These are phyloP conservation scores for Harpagus bidentatus DNA, from an alignment of 2,113 vertebrate species.

Conservation along the genomic window DNA sequence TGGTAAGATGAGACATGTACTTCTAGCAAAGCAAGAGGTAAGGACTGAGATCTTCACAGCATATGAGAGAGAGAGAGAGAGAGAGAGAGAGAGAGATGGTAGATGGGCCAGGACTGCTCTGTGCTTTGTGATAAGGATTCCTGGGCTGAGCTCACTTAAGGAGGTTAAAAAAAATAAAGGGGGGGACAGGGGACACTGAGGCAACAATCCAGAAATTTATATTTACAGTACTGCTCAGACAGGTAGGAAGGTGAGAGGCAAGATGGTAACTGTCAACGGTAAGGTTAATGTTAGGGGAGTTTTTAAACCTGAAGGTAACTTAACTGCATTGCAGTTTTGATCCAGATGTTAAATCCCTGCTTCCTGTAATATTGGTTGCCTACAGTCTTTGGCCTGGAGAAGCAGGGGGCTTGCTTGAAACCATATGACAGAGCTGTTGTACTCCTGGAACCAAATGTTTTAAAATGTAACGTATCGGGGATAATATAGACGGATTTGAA, in stretches of 20 bases:
- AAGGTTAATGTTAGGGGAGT: neutral
- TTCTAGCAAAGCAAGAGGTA: neutral
- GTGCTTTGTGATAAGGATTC: neutral
- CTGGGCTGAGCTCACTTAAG: neutral
- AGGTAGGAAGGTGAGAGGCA: neutral
- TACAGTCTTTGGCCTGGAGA: constrained; percentile 5
- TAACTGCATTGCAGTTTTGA: neutral
- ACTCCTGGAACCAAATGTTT: constrained; percentile 12
- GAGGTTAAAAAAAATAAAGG: neutral
- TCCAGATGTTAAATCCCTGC: constrained; percentile 56
- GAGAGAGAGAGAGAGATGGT: neutral
- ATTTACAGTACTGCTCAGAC: neutral
- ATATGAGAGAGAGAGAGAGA: neutral
- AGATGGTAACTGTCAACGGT: neutral
- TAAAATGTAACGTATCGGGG: neutral
- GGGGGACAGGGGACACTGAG: neutral
- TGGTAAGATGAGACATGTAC: neutral
- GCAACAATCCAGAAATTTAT: neutral
- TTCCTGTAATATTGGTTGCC: constrained; percentile 35
- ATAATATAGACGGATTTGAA: neutral
- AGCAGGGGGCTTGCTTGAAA: constrained; percentile 30
- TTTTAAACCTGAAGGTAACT: neutral
- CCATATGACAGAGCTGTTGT: constrained; percentile 35
- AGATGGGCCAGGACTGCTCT: neutral
- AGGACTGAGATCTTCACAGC: neutral